Evolutionary conservation across 1,140 invertebrate species (phyloP).

Genomic region (Drosophila baimaii): DNA sequence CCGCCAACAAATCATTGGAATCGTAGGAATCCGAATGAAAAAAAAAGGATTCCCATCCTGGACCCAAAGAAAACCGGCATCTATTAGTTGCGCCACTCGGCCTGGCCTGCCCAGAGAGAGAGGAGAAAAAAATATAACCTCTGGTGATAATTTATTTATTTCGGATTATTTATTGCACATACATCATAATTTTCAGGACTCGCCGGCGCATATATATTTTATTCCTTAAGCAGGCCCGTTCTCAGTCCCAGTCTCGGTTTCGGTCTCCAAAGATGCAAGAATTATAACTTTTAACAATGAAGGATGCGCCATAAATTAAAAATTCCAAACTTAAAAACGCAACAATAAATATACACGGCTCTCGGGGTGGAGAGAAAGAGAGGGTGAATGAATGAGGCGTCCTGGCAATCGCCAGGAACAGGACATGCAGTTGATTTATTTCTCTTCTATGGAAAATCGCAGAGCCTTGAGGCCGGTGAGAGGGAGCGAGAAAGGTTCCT

Average conservation of each 20-base stretch:
- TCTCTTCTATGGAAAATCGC: constrained; percentile 62
- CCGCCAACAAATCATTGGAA: constrained; percentile 66
- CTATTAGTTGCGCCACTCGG: constrained; percentile 76
- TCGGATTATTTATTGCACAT: constrained; percentile 83
- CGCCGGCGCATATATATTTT: constrained; percentile 64
- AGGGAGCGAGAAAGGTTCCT: constrained; percentile 15
- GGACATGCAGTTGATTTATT: constrained; percentile 82
- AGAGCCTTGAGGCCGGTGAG: constrained; percentile 3
- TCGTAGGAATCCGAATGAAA: constrained; percentile 13
- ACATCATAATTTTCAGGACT: constrained; percentile 78
- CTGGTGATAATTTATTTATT: constrained; percentile 82
- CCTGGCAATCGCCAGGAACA: constrained; percentile 53
- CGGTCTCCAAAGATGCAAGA: constrained; percentile 55
- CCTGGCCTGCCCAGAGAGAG: constrained; percentile 16
- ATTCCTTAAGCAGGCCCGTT: constrained; percentile 60
- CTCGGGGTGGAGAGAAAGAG: constrained; percentile 20
- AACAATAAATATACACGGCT: constrained; percentile 77
- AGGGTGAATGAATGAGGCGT: constrained; percentile 28
- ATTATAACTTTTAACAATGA: constrained; percentile 80
- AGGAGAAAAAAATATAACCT: constrained; percentile 22
- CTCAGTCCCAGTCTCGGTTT: constrained; percentile 3
- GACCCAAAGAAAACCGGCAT: constrained; percentile 48
- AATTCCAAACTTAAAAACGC: constrained; percentile 82
- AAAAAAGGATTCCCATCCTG: constrained; percentile 44
- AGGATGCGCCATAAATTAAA: constrained; percentile 80